Evolutionary conservation across 2,888 invertebrate genomes (phyloP).

Genomic region (Sesia bembeciformis): DNA sequence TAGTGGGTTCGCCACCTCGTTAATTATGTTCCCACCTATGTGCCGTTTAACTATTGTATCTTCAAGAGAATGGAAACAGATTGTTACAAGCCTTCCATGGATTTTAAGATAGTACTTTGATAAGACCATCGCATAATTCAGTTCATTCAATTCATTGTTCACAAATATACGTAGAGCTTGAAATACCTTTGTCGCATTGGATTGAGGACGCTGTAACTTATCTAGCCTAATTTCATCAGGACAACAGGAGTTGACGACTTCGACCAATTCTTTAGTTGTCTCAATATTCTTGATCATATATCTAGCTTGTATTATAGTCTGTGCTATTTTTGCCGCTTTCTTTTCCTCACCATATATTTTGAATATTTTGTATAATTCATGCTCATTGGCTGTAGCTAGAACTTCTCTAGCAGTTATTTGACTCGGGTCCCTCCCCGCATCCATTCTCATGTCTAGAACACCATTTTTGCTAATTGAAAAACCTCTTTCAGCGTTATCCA

Average conservation of each 20-base stretch:
- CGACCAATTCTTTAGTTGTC: constrained; percentile 88
- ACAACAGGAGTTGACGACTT: constrained; percentile 79
- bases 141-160: constrained; percentile 96
- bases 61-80: constrained; percentile 95
- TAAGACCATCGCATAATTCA: constrained; percentile 89
- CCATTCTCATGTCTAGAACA: constrained; percentile 97
- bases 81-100: constrained; percentile 84
- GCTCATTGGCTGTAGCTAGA: constrained; percentile 84
- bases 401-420: constrained; percentile 91
- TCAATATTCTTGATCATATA: constrained; percentile 82
- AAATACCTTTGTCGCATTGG: constrained; percentile 93
- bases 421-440: constrained; percentile 79
- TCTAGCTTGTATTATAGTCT: constrained; percentile 89
- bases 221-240: constrained; percentile 76
- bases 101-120: constrained; percentile 85
- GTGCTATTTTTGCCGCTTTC: constrained; percentile 87
- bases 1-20: constrained; percentile 80
- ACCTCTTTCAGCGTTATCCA: constrained; percentile 86
- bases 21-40: constrained; percentile 83
- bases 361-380: constrained; percentile 87
- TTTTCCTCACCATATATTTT: constrained; percentile 95
- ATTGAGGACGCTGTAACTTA: constrained; percentile 82
- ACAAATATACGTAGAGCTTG: constrained; percentile 95
- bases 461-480: constrained; percentile 91
- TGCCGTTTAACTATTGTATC: constrained; percentile 95